Evolutionary conservation across 2,113 vertebrate species (phyloP), one percentile per base, ranked within the genome.

Genomic region (Upupa epops): DNA sequence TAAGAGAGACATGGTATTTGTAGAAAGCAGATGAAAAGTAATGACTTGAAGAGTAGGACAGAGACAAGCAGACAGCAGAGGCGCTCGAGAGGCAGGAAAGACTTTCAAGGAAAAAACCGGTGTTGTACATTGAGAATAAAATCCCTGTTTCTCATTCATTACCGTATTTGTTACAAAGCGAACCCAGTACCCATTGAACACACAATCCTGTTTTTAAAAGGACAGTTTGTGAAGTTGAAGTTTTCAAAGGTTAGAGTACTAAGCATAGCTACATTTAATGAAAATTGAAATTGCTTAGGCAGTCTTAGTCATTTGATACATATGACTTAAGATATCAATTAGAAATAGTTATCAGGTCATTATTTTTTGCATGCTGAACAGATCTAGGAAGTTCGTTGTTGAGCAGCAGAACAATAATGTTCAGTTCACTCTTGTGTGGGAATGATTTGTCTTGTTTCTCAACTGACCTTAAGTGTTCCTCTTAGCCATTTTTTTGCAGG

Each of bases 261-360:
- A 70, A 82, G 56, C 40, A 26, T 74, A 17, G 7, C 3, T 32
- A 60, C 55, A 13, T 70, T 82, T 45, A 58, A 26, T 77, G 28
- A 68, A 72, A 55, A 54, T 59, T 5, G 32, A 64, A 77, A 36
- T 74, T 69, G 3, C 25, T 9, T 36, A 34, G 48, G 31, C 40
- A 31, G 8, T 61, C 28, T 40, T 90, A 31, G 32, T 81, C 1
- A 0, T 40, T n/a, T 49, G 16, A 9, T 74, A 56, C 1, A 0
- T 56, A 56, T 19, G 6, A 54, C 34, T 64, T 64, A 32, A 4
- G 4, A 8, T 64, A 34, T 13, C 0, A 0, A 51, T 46, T 55
- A 48, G 25, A 70, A 92, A 29, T 55, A 25, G 11, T 64, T 70
- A 15, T 46, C 28, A n/a, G 46, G 25, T 59, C 13, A 24, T 25